Percentiles rank a stretch among this genome's conserved stretches.
phyloP scores from a whole-genome alignment of 2,888 invertebrate species.

The Coenonympha arcania region DNA sequence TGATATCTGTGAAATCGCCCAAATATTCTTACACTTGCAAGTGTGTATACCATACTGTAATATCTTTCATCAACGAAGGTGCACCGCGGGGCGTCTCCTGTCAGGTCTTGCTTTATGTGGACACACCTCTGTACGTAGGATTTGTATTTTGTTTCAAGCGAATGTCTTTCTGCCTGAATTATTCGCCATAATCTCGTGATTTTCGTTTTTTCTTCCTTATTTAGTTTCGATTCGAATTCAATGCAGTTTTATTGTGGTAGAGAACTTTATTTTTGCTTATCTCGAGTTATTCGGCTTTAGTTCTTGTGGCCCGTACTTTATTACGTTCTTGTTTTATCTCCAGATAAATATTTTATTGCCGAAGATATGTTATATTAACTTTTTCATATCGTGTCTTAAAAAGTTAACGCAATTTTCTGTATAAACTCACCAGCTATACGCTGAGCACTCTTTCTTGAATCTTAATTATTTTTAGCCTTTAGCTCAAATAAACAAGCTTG shows the following conservation, averaged over 20 bases:
- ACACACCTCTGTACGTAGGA: slow-evolving; percentile 43
- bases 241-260: slow-evolving; percentile 29
- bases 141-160: slow-evolving; percentile 49
- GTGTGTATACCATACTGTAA: slow-evolving; percentile 35
- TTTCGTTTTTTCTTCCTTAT: slow-evolving; percentile 38
- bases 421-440: too few relatives aligned
- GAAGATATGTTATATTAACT: neutral
- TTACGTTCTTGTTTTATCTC: slow-evolving; percentile 11
- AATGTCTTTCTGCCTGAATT: slow-evolving; percentile 46
- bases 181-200: slow-evolving; percentile 42
- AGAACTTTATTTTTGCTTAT: slow-evolving; percentile 26
- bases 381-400: neutral
- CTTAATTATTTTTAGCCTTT: too few relatives aligned
- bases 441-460: too few relatives aligned
- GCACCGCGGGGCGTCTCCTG: slow-evolving; percentile 54
- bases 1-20: slow-evolving; percentile 20
- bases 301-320: slow-evolving; percentile 12
- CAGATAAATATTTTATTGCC: slow-evolving; percentile 6
- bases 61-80: slow-evolving; percentile 38
- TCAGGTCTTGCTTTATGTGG: slow-evolving; percentile 50
- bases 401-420: neutral
- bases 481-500: too few relatives aligned
- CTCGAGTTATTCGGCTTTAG: slow-evolving; percentile 16
- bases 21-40: slow-evolving; percentile 14
- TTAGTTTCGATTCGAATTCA: slow-evolving; percentile 31